phyloP scores from a whole-genome alignment of 2,113 vertebrate species.

The Echinops telfairi region DNA sequence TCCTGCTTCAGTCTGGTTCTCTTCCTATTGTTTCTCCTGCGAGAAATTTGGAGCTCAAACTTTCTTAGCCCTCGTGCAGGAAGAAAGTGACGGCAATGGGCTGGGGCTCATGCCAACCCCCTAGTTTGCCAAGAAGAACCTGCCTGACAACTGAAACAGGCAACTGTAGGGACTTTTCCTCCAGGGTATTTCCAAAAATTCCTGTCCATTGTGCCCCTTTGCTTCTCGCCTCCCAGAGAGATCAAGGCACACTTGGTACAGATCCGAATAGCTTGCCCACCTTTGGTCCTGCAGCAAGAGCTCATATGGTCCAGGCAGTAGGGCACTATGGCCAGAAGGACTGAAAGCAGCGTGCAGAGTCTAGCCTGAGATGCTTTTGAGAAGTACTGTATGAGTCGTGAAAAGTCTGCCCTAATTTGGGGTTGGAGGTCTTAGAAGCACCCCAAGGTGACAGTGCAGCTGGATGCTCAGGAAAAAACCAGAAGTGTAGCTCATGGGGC shows the following conservation, averaged over 20 bases:
- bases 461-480: not conserved
- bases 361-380: not conserved
- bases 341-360: not conserved
- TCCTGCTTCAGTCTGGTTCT: not conserved
- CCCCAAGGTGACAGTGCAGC: not conserved
- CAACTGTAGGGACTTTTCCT: slow-evolving; percentile 55
- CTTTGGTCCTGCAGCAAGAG: not conserved
- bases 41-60: not conserved
- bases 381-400: not conserved
- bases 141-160: slow-evolving; percentile 55
- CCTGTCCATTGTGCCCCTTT: not conserved
- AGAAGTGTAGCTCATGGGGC: not conserved
- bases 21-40: not conserved
- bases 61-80: not conserved
- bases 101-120: not conserved
- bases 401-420: not conserved
- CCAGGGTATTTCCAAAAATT: slow-evolving; percentile 62
- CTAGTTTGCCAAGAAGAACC: slow-evolving; percentile 60
- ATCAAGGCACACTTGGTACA: not conserved
- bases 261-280: not conserved
- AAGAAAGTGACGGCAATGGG: not conserved
- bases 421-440: not conserved
- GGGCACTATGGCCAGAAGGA: not conserved
- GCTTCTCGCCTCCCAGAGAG: not conserved
- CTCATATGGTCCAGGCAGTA: not conserved